Base-by-base conservation (phyloP, 2,113 vertebrate genomes). In the Mus pahari region DNA sequence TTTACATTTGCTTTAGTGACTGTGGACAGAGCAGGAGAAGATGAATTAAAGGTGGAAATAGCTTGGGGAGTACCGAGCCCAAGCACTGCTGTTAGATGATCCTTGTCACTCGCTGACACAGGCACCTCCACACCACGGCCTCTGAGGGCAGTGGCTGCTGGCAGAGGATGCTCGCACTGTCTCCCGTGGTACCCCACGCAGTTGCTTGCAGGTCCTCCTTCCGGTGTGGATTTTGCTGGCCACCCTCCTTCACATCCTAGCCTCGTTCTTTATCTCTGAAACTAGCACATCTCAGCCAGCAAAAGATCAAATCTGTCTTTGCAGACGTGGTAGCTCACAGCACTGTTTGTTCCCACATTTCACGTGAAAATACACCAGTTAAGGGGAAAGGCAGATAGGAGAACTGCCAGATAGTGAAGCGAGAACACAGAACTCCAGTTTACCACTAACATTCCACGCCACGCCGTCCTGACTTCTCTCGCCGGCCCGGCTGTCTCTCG, bases 271-370 rank as follows among this genome's bases (percentile, higher is more conserved):
- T 89, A 31, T 36, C 62, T 84, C 50, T 42, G 22, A 89, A 53
- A 60, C 53, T 33, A 45, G 64, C 39, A 87, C 75, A 5, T 77
- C 78, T 74, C 73, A 89, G 60, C 36, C 17, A 89, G 66, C 53
- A 92, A 79, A 96, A 92, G 84, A 92, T 36, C 42, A 95, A 53
- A 64, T 89, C 48, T 89, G n/a, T 84, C 55, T 17, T 45, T 39
- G 13, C 19, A 84, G 74, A 78, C 1, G 28, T 45, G 19, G 39
- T 88, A 66, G 22, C 0, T 0, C 28, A 48, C 62, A 90, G 55
- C n/a, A 48, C 70, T 24, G n/a, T 73, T 53, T 73, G 70, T 73
- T 93, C 31, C 60, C 42, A 82, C 9, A 84, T 77, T 94, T 86
- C 83, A 89, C 24, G 70, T n/a, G 58, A 53, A 96, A 84, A 95